These are phyloP conservation scores for Dunckerocampus dactyliophorus DNA, from an alignment of 2,113 vertebrate genomes.

Conservation along the genomic window DNA sequence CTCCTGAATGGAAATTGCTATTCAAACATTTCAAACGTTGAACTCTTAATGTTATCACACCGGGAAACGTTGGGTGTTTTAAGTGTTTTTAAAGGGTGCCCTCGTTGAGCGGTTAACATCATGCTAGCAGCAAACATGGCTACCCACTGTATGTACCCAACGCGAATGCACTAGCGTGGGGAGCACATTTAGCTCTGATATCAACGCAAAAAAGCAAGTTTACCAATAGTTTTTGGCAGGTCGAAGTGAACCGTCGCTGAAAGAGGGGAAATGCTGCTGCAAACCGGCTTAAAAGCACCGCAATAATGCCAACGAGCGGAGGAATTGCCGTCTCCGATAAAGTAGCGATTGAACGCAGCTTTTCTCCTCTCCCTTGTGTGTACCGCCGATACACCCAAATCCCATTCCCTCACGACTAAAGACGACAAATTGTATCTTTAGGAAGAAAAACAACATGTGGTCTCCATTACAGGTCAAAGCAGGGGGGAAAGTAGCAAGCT, in stretches of 20 bases:
- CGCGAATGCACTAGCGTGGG: slow-evolving; percentile 45
- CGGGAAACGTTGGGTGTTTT: slow-evolving; percentile 15
- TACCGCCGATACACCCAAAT: slow-evolving; percentile 52
- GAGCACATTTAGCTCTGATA: slow-evolving; percentile 23
- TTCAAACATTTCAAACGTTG: background rate
- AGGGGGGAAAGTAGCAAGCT: slow-evolving; percentile 66
- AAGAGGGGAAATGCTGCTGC: slow-evolving; percentile 46
- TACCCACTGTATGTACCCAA: slow-evolving; percentile 58
- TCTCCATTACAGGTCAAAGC: slow-evolving; percentile 69
- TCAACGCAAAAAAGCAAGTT: slow-evolving; percentile 58
- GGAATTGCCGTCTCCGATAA: slow-evolving; percentile 58
- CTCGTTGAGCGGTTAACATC: slow-evolving; percentile 56
- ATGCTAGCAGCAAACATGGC: slow-evolving; percentile 78
- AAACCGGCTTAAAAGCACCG: slow-evolving; percentile 67
- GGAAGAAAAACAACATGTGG: slow-evolving; percentile 70
- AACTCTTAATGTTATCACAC: background rate
- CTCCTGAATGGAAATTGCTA: slow-evolving; percentile 2
- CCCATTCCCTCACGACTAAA: slow-evolving; percentile 20
- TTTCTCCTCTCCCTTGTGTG: slow-evolving; percentile 25
- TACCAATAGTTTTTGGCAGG: slow-evolving; percentile 30
- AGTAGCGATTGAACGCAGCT: slow-evolving; percentile 67
- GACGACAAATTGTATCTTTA: slow-evolving; percentile 20
- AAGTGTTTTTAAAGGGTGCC: slow-evolving; percentile 22
- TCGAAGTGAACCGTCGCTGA: slow-evolving; percentile 39
- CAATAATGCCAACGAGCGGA: slow-evolving; percentile 66